Evolutionary conservation across 2,888 invertebrate genomes (phyloP), one percentile per base, ranked within the genome.

Genomic region (Mactromeris polynyma): DNA sequence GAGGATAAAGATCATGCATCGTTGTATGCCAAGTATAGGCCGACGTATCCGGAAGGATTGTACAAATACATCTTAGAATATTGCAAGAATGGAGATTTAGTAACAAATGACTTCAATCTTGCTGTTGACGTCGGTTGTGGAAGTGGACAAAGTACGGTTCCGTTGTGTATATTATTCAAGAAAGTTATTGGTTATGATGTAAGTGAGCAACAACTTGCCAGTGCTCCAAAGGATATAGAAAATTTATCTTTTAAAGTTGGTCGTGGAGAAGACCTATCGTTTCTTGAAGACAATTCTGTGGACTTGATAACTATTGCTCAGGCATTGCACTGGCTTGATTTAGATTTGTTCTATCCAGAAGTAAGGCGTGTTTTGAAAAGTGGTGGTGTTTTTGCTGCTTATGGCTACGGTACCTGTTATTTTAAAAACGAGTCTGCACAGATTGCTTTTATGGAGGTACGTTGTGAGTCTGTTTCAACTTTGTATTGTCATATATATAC

Each of bases 81-180:
- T 78, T 94, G 93, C 81, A 84, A 92, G 84, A 54, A 90, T 40
- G 83, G 84, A 11, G 31, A 83, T 42, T 58, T 38, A 0, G 80
- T 79, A 3, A 36, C 33, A 11, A 78, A 85, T 17, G 86, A 91
- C 6, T 93, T 94, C 83, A 88, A 94, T 2, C 83, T 94, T 17
- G 97, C 97, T 14, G 94, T 97, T 3, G 97, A 97, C 94, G 96
- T 97, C 21, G 97, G 97, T 0, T 97, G 97, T 94, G 97, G 97
- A 6, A 96, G 96, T 26, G 97, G 97, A n/a, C 97, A 97, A 93
- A 97, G 97, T 88, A 97, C 97, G 0, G 89, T 93, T n/a, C 96
- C 96, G 9, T 93, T 97, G 51, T 95, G 96, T 0, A 95, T 96
- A 0, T 95, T 96, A 90, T 97, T 97, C 91, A 93, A 94, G 51